Base-by-base conservation (phyloP, 2,888 invertebrate species). In the Rhagonycha lutea region DNA sequence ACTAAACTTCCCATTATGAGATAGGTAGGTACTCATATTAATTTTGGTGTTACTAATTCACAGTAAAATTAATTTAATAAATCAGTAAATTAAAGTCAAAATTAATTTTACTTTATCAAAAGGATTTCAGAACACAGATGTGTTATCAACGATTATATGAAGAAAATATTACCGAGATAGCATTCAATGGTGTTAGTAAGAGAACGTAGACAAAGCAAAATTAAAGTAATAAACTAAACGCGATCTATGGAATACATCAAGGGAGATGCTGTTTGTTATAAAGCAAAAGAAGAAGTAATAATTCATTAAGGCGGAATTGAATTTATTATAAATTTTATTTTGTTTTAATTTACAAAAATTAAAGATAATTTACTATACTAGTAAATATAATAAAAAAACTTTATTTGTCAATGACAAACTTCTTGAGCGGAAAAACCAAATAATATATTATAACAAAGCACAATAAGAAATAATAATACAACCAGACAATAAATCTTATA, bases 221-320 rank as follows among this genome's bases (percentile, higher is more conserved):
- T 65, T 65, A 65, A 65, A 65, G 63, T 65, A 65, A 65, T 65
- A 65, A 65, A 65, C 63, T n/a, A 65, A 65, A 65, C 24, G 23
- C 23, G 26, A 65, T 65, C 63, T 65, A 24, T 65, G 47, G n/a
- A 47, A 47, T 47, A 47, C 47, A 47, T 47, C 47, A 47, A 47
- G 47, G n/a, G 47, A 47, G 2, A 47, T 47, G n/a, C n/a, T n/a
- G 47, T 47, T 47, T n/a, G n/a, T 47, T 47, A 47, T 47, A 47
- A 47, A 1, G 47, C 47, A 47, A 47, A 47, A 47, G 47, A 7
- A 47, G 47, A 47, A 47, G 47, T 47, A 47, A 47, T 47, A 47
- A 47, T 47, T 47, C 8, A 47, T 47, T 47, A 47, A 47, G n/a
- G 32, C 32, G n/a, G 32, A 47, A 47, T 47, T 7, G n/a, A 47